Base-by-base conservation (phyloP, 2,797 vertebrate species). In the Tadarida brasiliensis region DNA sequence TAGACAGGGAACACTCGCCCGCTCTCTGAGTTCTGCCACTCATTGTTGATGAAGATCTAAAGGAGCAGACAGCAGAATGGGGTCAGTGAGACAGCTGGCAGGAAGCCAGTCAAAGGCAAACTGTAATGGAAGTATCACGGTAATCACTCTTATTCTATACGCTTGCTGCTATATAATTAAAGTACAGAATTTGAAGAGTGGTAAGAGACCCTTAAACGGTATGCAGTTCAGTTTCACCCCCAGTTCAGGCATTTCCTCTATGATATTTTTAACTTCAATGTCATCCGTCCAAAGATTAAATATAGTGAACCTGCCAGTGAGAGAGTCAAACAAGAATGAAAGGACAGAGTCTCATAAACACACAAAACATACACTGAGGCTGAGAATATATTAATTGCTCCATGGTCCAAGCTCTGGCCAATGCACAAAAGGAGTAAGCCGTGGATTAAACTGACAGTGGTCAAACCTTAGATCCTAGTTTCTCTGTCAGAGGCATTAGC, bases 41-140 rank as follows among this genome's bases (percentile, higher is more conserved):
- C 99, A 24, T 99, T 99, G 98, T 99, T 99, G 98, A 99, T 99
- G 98, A 99, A 99, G 98, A 99, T 99, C 99, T 99, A 97, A 56
- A 97, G 96, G 90, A 76, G 76, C 0, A 96, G 51, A 95, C 57
- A 95, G 89, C 12, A 96, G 49, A 93, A 83, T 14, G 12, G 39
- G 24, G 49, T 87, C 14, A 12, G 57, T 95, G 83, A 96, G 76
- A 51, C 5, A n/a, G 8, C 3, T 44, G 47, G 49, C 19, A 61
- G 49, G 56, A 26, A 83, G 68, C 26, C 76, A n/a, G 30, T 39
- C 51, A 67, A 5, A 4, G 49, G 63, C 17, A 26, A 81, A 47
- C n/a, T n/a, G 11, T 44, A 76, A 63, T 0, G 2, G 24, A 90
- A 92, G 22, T 16, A 28, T 19, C 20, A 39, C 2, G 7, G 10